Evolutionary conservation across 2,113 vertebrate species (phyloP), one percentile per base, ranked within the genome.

Genomic region (Bubo scandiacus): DNA sequence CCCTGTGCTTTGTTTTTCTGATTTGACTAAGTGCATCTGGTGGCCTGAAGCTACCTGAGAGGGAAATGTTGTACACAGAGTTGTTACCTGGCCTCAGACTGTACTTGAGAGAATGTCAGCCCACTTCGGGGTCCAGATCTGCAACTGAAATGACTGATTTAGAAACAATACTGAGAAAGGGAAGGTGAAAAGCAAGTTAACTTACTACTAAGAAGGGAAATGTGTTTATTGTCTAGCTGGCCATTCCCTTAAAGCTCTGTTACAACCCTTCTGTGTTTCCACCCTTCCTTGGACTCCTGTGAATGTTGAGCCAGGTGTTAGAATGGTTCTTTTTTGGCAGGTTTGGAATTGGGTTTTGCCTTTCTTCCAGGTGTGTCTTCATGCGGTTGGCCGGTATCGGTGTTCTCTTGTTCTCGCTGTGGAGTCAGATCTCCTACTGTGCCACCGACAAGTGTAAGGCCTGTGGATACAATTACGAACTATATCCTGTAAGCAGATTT

Each of bases 371-470:
- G 97, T 99, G 99, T 85, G 98, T 99, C 85, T 99, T 99, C 42
- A 98, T 99, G 98, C 97, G 99, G 5, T 91, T 99, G 98, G 99
- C 99, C 95, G 99, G 97, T 91, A 99, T 99, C 7, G 99, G 96
- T 2, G 99, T 99, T 73, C 97, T 99, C 80, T 97, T 99, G 49
- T 98, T 99, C 96, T 99, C 99, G 0, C 98, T 99, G 73, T 99
- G 99, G 98, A 98, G 98, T 97, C 99, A 98, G 86, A 99, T 99
- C 94, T 99, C 98, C 0, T 77, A 58, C 82, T 99, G 99, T 93
- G 19, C 15, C 12, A 67, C 71, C 0, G 70, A 73, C 13, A 22
- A 81, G 1, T 99, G 99, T 66, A 63, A 95, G 23, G 18, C 94
- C 52, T 99, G 99, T 87, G 99, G 99, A 84, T 99, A 99, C 96